A percentile compares a stretch with the other conserved stretches of the same genome.
phyloP scores from a whole-genome alignment of 2,888 invertebrate species.

The Octodonta nipae region DNA sequence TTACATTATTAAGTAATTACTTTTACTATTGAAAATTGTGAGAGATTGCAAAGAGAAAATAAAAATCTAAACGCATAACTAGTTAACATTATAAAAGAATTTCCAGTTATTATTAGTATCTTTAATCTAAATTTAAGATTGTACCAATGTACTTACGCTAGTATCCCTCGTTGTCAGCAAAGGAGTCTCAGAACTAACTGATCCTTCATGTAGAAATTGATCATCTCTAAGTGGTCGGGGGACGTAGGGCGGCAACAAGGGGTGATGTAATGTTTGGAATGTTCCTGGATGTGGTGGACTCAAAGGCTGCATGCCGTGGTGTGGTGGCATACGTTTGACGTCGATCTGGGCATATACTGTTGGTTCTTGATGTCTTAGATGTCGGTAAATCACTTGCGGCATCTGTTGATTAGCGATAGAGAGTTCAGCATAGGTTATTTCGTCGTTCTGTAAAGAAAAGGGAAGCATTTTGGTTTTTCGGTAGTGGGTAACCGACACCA shows the following conservation, averaged over 20 bases:
- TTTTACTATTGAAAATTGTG: no score
- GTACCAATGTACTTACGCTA: slow-evolving; percentile 31
- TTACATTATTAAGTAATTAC: no score
- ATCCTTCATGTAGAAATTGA: slow-evolving; percentile 22
- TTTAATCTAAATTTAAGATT: no score
- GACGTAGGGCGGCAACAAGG: slow-evolving; percentile 31
- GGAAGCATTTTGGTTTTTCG: neutral
- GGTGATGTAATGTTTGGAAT: slow-evolving; percentile 33
- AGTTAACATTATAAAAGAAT: no score
- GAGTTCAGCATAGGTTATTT: slow-evolving; percentile 45
- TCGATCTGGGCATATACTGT: slow-evolving; percentile 45
- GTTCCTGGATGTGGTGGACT: slow-evolving; percentile 34
- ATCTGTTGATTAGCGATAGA: slow-evolving; percentile 35
- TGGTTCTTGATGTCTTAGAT: slow-evolving; percentile 37
- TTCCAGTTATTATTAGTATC: no score
- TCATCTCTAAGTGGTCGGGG: slow-evolving; percentile 29
- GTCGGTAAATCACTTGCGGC: slow-evolving; percentile 33
- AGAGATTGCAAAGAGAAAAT: no score
- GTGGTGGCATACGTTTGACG: slow-evolving; percentile 30
- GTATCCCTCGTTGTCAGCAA: slow-evolving; percentile 29
- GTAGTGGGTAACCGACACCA: neutral
- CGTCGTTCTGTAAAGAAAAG: slow-evolving; percentile 33
- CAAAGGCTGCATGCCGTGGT: slow-evolving; percentile 25
- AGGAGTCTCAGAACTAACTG: slow-evolving; percentile 31
- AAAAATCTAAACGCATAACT: no score